Evolutionary conservation across 1,140 invertebrate species (phyloP).

Genomic region (Ditylenchus dipsaci): DNA sequence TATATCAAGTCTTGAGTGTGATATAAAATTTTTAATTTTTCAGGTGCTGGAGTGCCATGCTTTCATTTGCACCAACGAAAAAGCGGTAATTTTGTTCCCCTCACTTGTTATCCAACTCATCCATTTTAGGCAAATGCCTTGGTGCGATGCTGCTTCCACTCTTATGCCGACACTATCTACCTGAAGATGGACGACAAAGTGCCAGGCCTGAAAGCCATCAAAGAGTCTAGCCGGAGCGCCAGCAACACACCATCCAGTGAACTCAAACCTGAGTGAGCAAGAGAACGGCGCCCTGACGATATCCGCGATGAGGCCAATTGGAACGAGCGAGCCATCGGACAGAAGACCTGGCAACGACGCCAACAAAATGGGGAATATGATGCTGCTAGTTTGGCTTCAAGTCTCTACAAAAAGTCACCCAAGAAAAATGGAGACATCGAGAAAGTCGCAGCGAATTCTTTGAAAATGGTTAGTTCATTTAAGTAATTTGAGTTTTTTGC

Average conservation of each 20-base stretch:
- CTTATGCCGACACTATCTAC: constrained; percentile 55
- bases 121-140: constrained; percentile 47
- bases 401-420: constrained; percentile 22
- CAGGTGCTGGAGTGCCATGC: constrained; percentile 89
- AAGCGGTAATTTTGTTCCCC: constrained; percentile 2
- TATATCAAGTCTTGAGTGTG: no score
- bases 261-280: constrained; percentile 34
- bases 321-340: constrained; percentile 50
- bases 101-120: constrained; percentile 11
- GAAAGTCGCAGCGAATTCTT: constrained; percentile 16
- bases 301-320: constrained; percentile 45
- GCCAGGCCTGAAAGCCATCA: constrained; percentile 46
- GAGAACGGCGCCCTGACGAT: constrained; percentile 31
- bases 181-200: constrained; percentile 54
- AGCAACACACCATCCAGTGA: constrained; percentile 42
- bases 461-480: constrained; percentile 8
- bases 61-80: constrained; percentile 77
- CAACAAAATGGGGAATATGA: constrained; percentile 57
- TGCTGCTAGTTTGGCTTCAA: constrained; percentile 37
- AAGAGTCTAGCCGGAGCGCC: constrained; percentile 31
- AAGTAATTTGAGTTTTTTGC: no score
- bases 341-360: constrained; percentile 54
- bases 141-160: constrained; percentile 55
- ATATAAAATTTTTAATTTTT: no score
- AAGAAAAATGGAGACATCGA: constrained; percentile 23